These are phyloP conservation scores for Polyommatus iphigenia DNA, from an alignment of 2,888 invertebrate species.

Conservation along the genomic window DNA sequence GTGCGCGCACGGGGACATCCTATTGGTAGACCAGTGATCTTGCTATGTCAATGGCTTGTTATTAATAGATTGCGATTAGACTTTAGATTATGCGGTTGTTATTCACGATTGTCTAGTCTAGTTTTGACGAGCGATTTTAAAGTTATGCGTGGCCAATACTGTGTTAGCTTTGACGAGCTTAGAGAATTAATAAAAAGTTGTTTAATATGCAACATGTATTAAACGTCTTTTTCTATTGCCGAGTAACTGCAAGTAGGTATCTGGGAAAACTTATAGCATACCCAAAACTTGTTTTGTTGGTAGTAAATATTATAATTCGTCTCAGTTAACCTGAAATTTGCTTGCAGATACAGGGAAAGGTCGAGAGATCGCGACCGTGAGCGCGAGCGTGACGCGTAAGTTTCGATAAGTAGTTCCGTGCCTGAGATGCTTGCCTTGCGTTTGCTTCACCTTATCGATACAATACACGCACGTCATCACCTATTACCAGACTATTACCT, in stretches of 20 bases:
- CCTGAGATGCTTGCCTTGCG: slow-evolving; percentile 21
- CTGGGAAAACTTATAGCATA: background rate
- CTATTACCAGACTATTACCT: background rate
- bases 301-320: background rate
- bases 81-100: too few species aligned
- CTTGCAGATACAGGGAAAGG: slow-evolving; percentile 84
- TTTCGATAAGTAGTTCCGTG: slow-evolving; percentile 33
- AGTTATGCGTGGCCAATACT: background rate
- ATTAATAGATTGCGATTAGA: background rate
- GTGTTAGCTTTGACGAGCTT: background rate
- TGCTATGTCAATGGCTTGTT: background rate
- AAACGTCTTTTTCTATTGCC: background rate
- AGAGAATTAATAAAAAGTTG: background rate
- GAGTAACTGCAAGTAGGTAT: slow-evolving; percentile 26
- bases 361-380: slow-evolving; percentile 85
- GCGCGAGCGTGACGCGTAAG: slow-evolving; percentile 82
- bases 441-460: slow-evolving; percentile 29
- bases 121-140: background rate
- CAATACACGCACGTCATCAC: slow-evolving; percentile 5
- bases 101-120: background rate
- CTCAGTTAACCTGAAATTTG: slow-evolving; percentile 40
- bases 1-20: too few species aligned
- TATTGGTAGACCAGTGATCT: too few species aligned
- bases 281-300: background rate
- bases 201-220: background rate